Percentiles rank a stretch among this genome's conserved stretches.
phyloP scores from a whole-genome alignment of 2,797 vertebrate genomes.

The Florisuga fusca region DNA sequence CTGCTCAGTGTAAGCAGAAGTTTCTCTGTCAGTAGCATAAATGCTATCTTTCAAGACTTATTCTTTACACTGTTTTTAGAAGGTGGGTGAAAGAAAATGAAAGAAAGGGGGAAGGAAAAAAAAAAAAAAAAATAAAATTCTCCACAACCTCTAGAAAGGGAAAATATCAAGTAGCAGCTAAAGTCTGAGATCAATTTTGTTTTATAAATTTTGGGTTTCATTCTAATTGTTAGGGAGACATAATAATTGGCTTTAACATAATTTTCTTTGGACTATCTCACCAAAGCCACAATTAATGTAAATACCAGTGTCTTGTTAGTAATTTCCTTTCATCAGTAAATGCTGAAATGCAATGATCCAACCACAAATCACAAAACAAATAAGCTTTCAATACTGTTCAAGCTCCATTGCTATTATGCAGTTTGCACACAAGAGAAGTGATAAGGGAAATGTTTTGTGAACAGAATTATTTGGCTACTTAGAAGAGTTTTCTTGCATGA shows the following conservation, averaged over 20 bases:
- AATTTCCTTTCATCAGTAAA: constrained; percentile 70
- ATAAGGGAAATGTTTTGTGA: neutral
- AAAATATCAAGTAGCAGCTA: neutral
- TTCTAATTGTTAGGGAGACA: constrained; percentile 60
- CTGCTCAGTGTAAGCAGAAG: neutral
- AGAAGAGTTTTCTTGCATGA: neutral
- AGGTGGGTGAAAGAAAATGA: neutral
- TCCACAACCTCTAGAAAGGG: neutral
- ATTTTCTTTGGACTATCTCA: constrained; percentile 72
- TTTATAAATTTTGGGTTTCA: constrained; percentile 44
- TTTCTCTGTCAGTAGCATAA: neutral
- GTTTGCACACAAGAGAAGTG: neutral
- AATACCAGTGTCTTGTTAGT: constrained; percentile 50
- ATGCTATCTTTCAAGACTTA: accelerated
- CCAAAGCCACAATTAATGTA: constrained; percentile 71
- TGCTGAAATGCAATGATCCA: constrained; percentile 19
- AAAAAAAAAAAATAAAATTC: accelerated
- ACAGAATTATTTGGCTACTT: neutral
- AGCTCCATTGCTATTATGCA: neutral
- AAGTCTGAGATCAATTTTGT: constrained; percentile 29
- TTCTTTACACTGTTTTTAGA: neutral
- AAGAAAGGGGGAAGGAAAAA: accelerated
- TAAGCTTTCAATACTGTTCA: neutral
- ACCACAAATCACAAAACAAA: constrained; percentile 69
- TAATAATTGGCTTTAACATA: constrained; percentile 63